Evolutionary conservation across 2,113 vertebrate species (phyloP).

Genomic region (Scatophagus argus): DNA sequence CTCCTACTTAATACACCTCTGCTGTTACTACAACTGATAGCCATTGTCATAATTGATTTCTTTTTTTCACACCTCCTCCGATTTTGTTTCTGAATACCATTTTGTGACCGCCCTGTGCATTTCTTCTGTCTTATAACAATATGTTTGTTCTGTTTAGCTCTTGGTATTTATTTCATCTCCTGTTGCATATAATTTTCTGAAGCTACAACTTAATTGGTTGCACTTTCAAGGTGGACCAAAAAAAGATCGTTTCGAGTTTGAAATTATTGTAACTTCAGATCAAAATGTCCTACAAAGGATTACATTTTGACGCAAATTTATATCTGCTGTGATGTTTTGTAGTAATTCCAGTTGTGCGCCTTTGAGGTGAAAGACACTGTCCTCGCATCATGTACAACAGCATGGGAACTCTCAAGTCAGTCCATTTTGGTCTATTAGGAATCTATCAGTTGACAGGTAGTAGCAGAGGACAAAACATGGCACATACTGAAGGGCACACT

Average conservation of each 20-base stretch:
- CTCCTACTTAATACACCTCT: conserved; percentile 6
- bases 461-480: conserved; percentile 20
- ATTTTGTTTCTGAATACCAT: conserved; percentile 9
- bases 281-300: not conserved
- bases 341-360: no score
- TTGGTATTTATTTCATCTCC: not conserved
- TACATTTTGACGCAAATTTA: conserved; percentile 2
- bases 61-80: conserved; percentile 11
- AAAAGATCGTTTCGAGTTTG: not conserved
- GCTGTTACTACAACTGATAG: conserved; percentile 8
- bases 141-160: conserved; percentile 5
- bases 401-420: no score
- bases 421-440: not conserved
- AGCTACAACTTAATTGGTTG: not conserved
- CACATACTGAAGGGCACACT: conserved; percentile 1
- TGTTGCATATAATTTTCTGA: conserved; percentile 1
- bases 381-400: not conserved
- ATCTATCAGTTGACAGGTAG: conserved; percentile 51
- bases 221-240: not conserved
- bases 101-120: not conserved
- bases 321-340: not conserved
- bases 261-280: conserved; percentile 12
- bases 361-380: not conserved
- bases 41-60: conserved; percentile 17
- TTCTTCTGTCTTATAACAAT: not conserved